Percentiles rank a stretch among this genome's conserved stretches.
Conservation (phyloP, 2,797 vertebrate species). For the Helarctos malayanus region DNA sequence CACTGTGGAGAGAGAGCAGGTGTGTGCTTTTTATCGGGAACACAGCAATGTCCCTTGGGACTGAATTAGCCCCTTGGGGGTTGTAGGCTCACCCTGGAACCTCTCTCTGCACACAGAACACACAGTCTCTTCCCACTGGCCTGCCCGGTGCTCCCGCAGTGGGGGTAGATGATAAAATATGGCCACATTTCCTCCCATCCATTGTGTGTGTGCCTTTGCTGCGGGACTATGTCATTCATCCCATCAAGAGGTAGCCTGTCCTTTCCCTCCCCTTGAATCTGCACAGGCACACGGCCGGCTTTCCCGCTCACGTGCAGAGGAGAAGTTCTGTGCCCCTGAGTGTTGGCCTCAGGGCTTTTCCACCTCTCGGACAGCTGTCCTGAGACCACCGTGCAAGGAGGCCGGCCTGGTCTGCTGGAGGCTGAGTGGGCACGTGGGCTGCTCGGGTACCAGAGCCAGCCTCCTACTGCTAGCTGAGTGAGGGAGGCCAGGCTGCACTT, state of each 20-base stretch:
- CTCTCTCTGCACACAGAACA: not conserved
- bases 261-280: not conserved
- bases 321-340: not conserved
- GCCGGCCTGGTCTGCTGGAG: too few relatives aligned
- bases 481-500: not conserved
- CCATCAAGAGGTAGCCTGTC: not conserved
- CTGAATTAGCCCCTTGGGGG: not conserved
- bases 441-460: not conserved
- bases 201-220: accelerated
- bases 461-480: not conserved
- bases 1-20: not conserved
- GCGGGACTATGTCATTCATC: too few relatives aligned
- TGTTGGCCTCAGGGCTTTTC: not conserved
- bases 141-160: not conserved
- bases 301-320: not conserved
- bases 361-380: not conserved
- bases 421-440: accelerated
- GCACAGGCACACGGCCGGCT: not conserved
- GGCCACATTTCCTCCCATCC: not conserved
- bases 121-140: not conserved
- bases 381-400: not conserved
- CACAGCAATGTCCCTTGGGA: not conserved
- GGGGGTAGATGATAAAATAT: accelerated
- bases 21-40: not conserved
- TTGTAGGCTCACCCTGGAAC: not conserved